Conservation (phyloP, 2,888 invertebrate genomes). For the Drosophila mimetica region DNA sequence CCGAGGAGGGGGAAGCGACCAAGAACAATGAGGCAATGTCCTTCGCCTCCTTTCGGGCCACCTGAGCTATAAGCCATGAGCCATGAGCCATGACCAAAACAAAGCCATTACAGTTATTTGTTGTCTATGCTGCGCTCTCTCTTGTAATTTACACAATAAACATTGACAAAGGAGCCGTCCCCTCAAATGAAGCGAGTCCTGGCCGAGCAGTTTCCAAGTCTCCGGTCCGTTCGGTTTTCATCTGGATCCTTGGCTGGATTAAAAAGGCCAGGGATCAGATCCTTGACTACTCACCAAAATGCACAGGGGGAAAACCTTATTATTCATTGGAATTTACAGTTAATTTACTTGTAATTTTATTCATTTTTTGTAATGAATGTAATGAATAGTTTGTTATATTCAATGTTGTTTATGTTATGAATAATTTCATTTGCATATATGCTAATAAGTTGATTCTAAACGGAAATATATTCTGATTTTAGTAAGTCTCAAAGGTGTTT, state of each 20-base stretch:
- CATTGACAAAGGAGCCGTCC: conserved; percentile 66
- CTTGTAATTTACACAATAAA: conserved; percentile 78
- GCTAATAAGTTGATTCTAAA: neutral
- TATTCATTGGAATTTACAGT: neutral
- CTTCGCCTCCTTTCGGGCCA: conserved; percentile 61
- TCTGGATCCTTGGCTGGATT: conserved; percentile 50
- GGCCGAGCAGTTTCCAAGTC: conserved; percentile 10
- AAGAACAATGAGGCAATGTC: conserved; percentile 68
- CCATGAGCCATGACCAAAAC: conserved; percentile 76
- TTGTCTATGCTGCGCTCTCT: conserved; percentile 71
- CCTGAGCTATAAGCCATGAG: conserved; percentile 72
- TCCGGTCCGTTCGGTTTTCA: conserved; percentile 24
- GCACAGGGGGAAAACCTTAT: conserved; percentile 1
- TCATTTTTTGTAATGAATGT: no score
- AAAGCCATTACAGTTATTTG: conserved; percentile 79
- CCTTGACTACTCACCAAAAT: conserved; percentile 43
- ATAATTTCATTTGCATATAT: neutral
- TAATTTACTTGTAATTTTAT: neutral
- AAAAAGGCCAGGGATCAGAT: conserved; percentile 57
- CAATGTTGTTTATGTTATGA: neutral
- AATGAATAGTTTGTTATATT: neutral
- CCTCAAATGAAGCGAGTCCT: conserved; percentile 43
- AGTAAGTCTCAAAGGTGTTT: no score
- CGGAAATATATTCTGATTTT: no score
- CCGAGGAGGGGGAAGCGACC: conserved; percentile 16